phyloP scores from a whole-genome alignment of 2,888 invertebrate species.

The Tenthredo livida region DNA sequence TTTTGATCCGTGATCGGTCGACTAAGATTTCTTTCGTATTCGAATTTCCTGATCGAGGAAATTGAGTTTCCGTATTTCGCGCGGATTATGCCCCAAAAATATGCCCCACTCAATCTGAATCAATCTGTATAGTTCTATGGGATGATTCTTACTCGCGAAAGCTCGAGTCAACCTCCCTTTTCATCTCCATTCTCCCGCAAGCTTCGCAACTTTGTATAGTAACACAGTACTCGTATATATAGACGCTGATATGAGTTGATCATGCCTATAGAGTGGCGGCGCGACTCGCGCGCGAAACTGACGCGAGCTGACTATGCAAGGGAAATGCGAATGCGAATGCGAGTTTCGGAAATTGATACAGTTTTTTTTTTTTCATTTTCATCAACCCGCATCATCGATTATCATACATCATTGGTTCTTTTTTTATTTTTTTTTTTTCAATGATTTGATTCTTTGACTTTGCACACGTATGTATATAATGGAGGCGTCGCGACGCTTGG shows the following conservation, averaged over 20 bases:
- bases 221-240: background rate
- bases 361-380: background rate
- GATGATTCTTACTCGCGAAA: background rate
- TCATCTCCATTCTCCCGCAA: background rate
- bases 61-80: too few relatives aligned
- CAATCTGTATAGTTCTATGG: too few relatives aligned
- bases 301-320: too few relatives aligned
- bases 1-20: too few relatives aligned
- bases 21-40: too few relatives aligned
- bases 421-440: too few relatives aligned
- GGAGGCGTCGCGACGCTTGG: conserved; percentile 6
- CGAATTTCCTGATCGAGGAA: too few relatives aligned
- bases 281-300: background rate
- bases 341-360: background rate
- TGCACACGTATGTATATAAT: background rate
- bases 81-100: too few relatives aligned
- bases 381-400: background rate
- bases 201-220: background rate
- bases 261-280: background rate
- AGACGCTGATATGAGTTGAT: background rate
- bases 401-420: background rate
- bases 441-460: background rate
- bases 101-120: too few relatives aligned
- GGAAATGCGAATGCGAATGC: background rate
- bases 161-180: background rate